phyloP scores from a whole-genome alignment of 2,888 invertebrate genomes.

The Zele albiditarsus region DNA sequence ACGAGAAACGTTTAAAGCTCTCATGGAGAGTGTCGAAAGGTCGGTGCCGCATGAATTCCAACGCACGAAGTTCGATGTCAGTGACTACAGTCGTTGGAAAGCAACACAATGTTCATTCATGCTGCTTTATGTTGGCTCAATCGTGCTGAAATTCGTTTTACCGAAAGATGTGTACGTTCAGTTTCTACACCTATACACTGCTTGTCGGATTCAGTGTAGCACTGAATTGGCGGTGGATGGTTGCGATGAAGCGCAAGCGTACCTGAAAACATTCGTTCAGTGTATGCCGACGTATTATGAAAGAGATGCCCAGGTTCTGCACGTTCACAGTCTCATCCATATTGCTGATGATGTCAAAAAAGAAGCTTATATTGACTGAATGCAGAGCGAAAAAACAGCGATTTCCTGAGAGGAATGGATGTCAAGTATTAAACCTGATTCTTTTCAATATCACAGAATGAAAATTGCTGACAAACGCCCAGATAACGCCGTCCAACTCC shows the following conservation, averaged over 20 bases:
- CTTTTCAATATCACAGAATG: slow-evolving; percentile 21
- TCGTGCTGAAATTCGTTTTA: slow-evolving; percentile 43
- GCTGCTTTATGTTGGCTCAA: slow-evolving; percentile 44
- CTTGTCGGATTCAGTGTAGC: slow-evolving; percentile 20
- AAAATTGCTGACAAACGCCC: slow-evolving; percentile 23
- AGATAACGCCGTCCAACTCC: slow-evolving; percentile 25
- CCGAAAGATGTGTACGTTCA: slow-evolving; percentile 33
- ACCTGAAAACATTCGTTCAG: slow-evolving; percentile 42
- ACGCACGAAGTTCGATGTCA: slow-evolving; percentile 47
- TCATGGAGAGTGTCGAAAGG: slow-evolving; percentile 13
- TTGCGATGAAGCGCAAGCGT: slow-evolving; percentile 40
- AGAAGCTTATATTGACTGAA: slow-evolving; percentile 8
- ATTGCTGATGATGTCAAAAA: slow-evolving; percentile 47
- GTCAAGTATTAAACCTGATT: slow-evolving; percentile 17
- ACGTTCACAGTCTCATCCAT: slow-evolving; percentile 49
- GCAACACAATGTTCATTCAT: slow-evolving; percentile 52
- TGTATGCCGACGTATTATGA: slow-evolving; percentile 48
- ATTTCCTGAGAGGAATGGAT: slow-evolving; percentile 30
- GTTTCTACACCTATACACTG: too few relatives aligned
- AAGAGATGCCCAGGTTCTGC: slow-evolving; percentile 45
- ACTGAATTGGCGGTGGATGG: slow-evolving; percentile 30
- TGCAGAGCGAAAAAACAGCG: slow-evolving; percentile 4
- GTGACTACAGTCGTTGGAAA: slow-evolving; percentile 47
- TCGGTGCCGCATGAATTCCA: slow-evolving; percentile 51
- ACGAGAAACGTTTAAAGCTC: slow-evolving; percentile 6